These are phyloP conservation scores for Siniperca chuatsi DNA, from an alignment of 2,113 vertebrate species.

Conservation along the genomic window DNA sequence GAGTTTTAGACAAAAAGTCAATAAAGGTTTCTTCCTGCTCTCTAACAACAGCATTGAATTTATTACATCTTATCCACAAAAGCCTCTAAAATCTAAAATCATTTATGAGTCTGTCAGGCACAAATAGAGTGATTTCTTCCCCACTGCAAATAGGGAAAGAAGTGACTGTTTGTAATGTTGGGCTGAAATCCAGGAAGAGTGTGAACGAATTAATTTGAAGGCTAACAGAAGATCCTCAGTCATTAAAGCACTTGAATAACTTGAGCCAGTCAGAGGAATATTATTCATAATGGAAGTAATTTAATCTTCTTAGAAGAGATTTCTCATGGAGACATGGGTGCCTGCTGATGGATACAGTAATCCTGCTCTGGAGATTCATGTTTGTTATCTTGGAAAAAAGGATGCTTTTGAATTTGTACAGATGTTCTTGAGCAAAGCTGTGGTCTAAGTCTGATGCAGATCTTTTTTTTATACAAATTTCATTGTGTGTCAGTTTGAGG, in stretches of 20 bases:
- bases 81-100: constrained; percentile 18
- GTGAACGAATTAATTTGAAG: constrained; percentile 53
- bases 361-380: neutral
- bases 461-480: neutral
- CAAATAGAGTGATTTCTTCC: constrained; percentile 22
- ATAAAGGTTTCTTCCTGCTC: constrained; percentile 16
- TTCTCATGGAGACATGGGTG: constrained; percentile 17
- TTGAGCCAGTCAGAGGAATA: constrained; percentile 36
- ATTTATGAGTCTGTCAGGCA: constrained; percentile 24
- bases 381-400: constrained; percentile 15
- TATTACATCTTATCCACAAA: constrained; percentile 33
- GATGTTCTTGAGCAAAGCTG: neutral
- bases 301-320: constrained; percentile 42
- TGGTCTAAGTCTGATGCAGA: neutral
- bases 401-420: neutral
- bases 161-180: constrained; percentile 37
- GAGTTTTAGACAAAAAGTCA: constrained; percentile 5
- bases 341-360: constrained; percentile 32
- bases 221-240: constrained; percentile 48
- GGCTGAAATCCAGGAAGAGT: constrained; percentile 41
- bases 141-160: constrained; percentile 26
- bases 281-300: constrained; percentile 50
- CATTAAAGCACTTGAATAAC: constrained; percentile 48
- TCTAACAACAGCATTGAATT: constrained; percentile 9
- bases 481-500: neutral